Conservation (phyloP, 2,113 vertebrate genomes). For the Rhabdornis inornatus region DNA sequence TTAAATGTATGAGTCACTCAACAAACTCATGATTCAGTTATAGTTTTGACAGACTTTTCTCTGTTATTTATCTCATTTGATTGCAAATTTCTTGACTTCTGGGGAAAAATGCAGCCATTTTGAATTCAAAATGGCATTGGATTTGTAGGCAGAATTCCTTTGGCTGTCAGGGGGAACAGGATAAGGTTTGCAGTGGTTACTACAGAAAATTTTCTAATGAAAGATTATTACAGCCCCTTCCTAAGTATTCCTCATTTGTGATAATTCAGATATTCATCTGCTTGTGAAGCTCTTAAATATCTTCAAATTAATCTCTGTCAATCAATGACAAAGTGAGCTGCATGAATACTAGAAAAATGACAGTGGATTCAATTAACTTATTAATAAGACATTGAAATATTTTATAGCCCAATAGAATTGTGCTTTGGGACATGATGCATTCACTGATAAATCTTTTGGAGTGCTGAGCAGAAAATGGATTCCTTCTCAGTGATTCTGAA, state of each 20-base stretch:
- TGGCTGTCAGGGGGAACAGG: background rate
- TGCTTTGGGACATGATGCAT: constrained; percentile 39
- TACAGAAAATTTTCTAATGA: constrained; percentile 32
- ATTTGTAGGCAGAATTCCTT: background rate
- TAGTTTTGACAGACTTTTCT: background rate
- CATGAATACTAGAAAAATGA: constrained; percentile 37
- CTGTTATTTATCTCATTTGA: background rate
- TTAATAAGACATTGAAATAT: constrained; percentile 58
- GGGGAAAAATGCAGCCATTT: background rate
- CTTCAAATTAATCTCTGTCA: constrained; percentile 61
- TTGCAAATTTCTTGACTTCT: background rate
- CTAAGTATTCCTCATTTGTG: constrained; percentile 37
- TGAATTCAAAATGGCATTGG: background rate
- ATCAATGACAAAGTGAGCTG: constrained; percentile 55
- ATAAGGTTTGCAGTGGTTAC: constrained; percentile 28
- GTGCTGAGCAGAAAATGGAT: constrained; percentile 40
- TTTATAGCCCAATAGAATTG: constrained; percentile 7
- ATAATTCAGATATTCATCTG: constrained; percentile 47
- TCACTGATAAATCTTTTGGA: constrained; percentile 34
- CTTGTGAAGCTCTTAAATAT: constrained; percentile 49
- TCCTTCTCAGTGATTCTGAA: constrained; percentile 27
- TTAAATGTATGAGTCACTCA: background rate
- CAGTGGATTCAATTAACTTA: constrained; percentile 61
- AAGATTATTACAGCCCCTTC: constrained; percentile 29
- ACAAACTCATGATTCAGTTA: background rate